Evolutionary conservation across 2,113 vertebrate species (phyloP).

Genomic region (Sphaerodactylus townsendi): DNA sequence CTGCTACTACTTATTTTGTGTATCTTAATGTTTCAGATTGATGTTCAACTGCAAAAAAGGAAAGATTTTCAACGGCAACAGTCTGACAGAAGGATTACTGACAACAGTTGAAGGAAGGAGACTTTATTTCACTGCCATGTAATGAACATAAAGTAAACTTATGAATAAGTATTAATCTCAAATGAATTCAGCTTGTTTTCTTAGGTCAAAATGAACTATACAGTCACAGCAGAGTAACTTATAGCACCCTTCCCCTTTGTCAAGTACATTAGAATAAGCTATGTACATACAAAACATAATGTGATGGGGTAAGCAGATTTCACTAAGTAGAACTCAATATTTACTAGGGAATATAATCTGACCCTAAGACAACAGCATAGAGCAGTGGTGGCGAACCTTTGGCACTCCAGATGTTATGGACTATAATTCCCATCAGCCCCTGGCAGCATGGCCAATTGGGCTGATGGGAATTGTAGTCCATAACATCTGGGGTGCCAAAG

Average conservation of each 20-base stretch:
- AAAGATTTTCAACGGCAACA: not conserved
- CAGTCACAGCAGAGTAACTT: slow-evolving; percentile 34
- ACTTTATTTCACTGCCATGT: slow-evolving; percentile 63
- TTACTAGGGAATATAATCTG: slow-evolving; percentile 55
- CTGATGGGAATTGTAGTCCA: no score
- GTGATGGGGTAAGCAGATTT: slow-evolving; percentile 49
- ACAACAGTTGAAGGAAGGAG: slow-evolving; percentile 45
- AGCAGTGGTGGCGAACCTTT: no score
- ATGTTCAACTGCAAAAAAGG: slow-evolving; percentile 13
- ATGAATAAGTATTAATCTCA: slow-evolving; percentile 56
- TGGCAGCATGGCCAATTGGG: no score
- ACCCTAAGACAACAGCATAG: slow-evolving; percentile 47
- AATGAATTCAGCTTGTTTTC: slow-evolving; percentile 63
- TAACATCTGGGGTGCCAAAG: no score
- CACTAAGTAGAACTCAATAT: slow-evolving; percentile 50
- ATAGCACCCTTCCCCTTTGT: slow-evolving; percentile 35
- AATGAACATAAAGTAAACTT: slow-evolving; percentile 66
- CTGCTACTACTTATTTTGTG: slow-evolving; percentile 8
- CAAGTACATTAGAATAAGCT: slow-evolving; percentile 34
- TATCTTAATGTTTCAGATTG: slow-evolving; percentile 58
- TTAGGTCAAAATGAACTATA: slow-evolving; percentile 47
- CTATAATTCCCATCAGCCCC: no score
- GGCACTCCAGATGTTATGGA: no score
- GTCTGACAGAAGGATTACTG: slow-evolving; percentile 39
- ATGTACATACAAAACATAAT: slow-evolving; percentile 55